Evolutionary conservation across 2,113 vertebrate genomes (phyloP).

Genomic region (Hyperopisus bebe): DNA sequence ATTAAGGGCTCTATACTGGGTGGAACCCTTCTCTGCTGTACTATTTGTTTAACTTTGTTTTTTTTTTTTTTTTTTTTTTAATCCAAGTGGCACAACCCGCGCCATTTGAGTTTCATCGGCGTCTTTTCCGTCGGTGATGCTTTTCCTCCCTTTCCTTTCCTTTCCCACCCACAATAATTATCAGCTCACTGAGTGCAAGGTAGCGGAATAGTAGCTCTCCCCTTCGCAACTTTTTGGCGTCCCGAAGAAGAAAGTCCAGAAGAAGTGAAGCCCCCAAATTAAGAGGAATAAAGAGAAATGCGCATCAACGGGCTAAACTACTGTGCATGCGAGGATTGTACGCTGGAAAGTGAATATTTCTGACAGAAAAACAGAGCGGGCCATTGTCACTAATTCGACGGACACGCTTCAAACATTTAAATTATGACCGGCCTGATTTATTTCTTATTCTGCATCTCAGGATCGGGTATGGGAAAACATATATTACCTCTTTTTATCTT

Average conservation of each 20-base stretch:
- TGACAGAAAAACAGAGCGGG: slow-evolving; percentile 4
- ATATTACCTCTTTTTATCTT: neutral
- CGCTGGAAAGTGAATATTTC: slow-evolving; percentile 37
- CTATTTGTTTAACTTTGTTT: neutral
- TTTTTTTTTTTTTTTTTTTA: neutral
- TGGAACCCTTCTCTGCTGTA: neutral
- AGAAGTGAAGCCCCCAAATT: neutral
- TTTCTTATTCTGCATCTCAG: slow-evolving; percentile 36
- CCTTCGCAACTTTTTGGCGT: neutral
- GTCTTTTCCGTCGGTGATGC: slow-evolving; percentile 53
- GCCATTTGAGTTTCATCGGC: slow-evolving; percentile 1
- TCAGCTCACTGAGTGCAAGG: slow-evolving; percentile 27
- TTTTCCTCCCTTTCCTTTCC: slow-evolving; percentile 72
- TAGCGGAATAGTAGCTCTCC: slow-evolving; percentile 22
- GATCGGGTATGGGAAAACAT: slow-evolving; percentile 50
- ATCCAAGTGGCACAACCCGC: neutral
- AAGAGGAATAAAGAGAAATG: slow-evolving; percentile 40
- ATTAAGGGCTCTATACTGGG: no score
- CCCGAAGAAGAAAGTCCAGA: neutral
- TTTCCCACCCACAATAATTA: slow-evolving; percentile 60
- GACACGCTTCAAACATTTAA: slow-evolving; percentile 29
- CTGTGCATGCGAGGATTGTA: slow-evolving; percentile 41
- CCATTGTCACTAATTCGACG: neutral
- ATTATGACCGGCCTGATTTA: slow-evolving; percentile 45
- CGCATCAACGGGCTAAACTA: slow-evolving; percentile 42